Evolutionary conservation across 2,797 vertebrate genomes (phyloP), one percentile per base, ranked within the genome.

Genomic region (Chlorospingus flavigularis): DNA sequence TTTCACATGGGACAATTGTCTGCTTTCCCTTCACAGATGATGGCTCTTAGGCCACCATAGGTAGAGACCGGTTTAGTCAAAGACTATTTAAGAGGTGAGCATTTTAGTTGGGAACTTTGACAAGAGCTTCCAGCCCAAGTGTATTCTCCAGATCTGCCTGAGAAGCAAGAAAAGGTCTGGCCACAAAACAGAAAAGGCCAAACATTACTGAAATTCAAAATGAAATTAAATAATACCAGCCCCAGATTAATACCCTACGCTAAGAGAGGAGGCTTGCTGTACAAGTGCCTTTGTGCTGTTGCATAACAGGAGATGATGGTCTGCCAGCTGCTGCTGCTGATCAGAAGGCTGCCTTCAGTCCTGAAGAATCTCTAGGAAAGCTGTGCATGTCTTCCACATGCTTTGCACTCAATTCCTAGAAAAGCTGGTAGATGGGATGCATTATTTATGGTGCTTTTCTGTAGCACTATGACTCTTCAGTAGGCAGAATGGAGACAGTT

Each of bases 361-460:
- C 48, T 51, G 47, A 37, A 26, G 25, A 48, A 30, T n/a, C 16
- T 71, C 47, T 45, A 1, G 31, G 80, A 86, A 47, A 74, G 35
- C 20, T 25, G 10, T 30, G 7, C 16, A 39, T 7, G 1, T 62
- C 33, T 76, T 75, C 51, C 18, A 21, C 0, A 1, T 47, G 55
- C 43, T 48, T 58, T 43, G 30, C 73, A 40, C 72, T 88, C 13
- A 30, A 2, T 66, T 70, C 11, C 51, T 51, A 7, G 43, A 78
- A 76, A 39, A n/a, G 7, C 23, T 66, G 48, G 17, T 33, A 37
- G 37, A 37, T 50, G 20, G 31, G 12, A 30, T 80, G 11, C 17
- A 7, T 88, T 83, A 71, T 63, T 89, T 58, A 47, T 62, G 8
- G 25, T 26, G 20, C 15, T 74, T 72, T 43, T 74, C 57, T 86